A percentile compares a stretch with the other conserved stretches of the same genome.
These are phyloP conservation scores for Drosophila novamexicana DNA, from an alignment of 1,140 invertebrate genomes.

Conservation along the genomic window DNA sequence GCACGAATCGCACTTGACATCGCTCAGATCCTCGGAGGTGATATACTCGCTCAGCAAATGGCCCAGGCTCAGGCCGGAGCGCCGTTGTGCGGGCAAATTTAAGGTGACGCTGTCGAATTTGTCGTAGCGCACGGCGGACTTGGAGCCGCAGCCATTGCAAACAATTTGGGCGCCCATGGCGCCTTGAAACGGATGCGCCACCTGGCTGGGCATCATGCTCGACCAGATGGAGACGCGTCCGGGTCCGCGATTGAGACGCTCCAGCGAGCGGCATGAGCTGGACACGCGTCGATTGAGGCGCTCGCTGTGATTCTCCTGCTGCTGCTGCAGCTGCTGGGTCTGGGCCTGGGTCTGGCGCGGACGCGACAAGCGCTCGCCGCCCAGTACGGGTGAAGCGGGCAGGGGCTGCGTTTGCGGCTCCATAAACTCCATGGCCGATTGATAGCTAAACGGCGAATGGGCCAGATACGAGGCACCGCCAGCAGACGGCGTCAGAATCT, in stretches of 20 bases:
- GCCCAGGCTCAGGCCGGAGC: constrained; percentile 83
- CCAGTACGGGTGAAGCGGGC: constrained; percentile 35
- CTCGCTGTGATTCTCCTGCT: constrained; percentile 44
- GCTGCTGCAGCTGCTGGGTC: constrained; percentile 15
- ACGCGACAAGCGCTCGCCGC: constrained; percentile 61
- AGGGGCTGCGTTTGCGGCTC: constrained; percentile 45
- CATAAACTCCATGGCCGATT: constrained; percentile 37
- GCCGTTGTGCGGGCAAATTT: constrained; percentile 87
- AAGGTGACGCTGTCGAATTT: constrained; percentile 95
- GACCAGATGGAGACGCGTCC: constrained; percentile 83
- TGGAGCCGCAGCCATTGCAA: constrained; percentile 92
- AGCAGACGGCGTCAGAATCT: constrained; percentile 50
- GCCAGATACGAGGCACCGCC: constrained; percentile 11
- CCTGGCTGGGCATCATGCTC: constrained; percentile 85
- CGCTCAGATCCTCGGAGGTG: constrained; percentile 92
- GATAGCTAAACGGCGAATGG: constrained; percentile 56
- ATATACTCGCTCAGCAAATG: constrained; percentile 92
- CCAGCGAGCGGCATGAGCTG: constrained; percentile 83
- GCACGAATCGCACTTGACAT: constrained; percentile 93
- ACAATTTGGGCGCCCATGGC: constrained; percentile 93
- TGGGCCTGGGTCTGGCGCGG: constrained; percentile 40
- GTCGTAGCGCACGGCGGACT: constrained; percentile 94
- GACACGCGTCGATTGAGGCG: constrained; percentile 73
- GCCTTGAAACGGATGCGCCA: constrained; percentile 89
- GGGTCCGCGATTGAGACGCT: constrained; percentile 81